Conservation (phyloP, 2,797 vertebrate species). For the Amazonetta brasiliensis region DNA sequence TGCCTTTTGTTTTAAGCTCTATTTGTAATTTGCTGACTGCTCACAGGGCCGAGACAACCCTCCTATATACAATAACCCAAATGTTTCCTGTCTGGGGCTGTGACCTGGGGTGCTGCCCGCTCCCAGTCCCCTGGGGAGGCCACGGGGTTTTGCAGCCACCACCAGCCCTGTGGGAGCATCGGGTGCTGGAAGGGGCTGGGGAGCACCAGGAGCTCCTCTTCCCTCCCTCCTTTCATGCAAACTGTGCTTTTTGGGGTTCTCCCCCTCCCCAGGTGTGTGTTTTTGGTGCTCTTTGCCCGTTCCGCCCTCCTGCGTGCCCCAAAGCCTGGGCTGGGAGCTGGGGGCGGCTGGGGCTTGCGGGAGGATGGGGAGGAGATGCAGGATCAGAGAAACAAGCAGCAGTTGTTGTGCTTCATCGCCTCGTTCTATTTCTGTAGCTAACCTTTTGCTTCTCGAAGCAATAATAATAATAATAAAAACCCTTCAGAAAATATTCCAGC, state of each 20-base stretch:
- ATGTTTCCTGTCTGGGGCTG: background rate
- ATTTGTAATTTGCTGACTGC: background rate
- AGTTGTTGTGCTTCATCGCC: constrained; percentile 6
- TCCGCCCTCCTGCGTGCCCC: background rate
- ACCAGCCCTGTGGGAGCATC: background rate
- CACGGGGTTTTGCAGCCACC: background rate
- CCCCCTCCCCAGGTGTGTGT: background rate
- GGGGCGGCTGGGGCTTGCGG: accelerated
- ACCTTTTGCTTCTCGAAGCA: constrained; percentile 27
- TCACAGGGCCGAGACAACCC: background rate
- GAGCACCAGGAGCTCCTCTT: background rate
- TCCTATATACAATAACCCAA: background rate
- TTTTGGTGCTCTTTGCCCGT: background rate
- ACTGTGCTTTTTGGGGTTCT: accelerated
- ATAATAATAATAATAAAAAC: background rate
- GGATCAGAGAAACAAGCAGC: background rate
- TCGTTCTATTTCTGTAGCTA: constrained; percentile 39
- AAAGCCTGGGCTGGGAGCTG: background rate
- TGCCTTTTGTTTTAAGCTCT: background rate
- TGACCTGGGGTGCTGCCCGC: background rate
- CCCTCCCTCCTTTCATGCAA: background rate
- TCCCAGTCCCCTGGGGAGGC: background rate
- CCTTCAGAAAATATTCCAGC: constrained; percentile 30
- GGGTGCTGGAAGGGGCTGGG: background rate
- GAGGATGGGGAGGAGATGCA: background rate